Evolutionary conservation across 1,140 invertebrate genomes (phyloP).

Genomic region (Trichonephila clavipes): DNA sequence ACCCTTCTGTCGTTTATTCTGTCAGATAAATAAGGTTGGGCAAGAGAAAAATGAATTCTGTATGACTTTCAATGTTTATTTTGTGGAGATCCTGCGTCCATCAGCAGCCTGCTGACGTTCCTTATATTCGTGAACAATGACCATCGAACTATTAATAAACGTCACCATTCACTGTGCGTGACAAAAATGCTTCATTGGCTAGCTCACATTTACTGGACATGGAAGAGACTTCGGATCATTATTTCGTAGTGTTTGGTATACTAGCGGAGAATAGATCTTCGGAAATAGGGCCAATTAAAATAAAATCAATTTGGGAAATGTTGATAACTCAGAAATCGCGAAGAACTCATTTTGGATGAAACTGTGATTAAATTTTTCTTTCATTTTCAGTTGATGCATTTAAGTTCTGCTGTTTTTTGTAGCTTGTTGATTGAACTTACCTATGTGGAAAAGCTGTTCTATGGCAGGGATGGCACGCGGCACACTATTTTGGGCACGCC

Average conservation of each 20-base stretch:
- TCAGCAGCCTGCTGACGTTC: not conserved
- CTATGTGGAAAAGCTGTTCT: no score
- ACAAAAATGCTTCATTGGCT: constrained; percentile 27
- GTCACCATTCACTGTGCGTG: constrained; percentile 14
- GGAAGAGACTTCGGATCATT: not conserved
- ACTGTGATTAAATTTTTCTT: no score
- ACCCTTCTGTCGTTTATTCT: not conserved
- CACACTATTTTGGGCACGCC: no score
- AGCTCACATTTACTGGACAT: not conserved
- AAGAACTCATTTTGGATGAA: no score
- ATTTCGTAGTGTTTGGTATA: not conserved
- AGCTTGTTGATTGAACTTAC: no score
- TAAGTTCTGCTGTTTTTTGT: no score
- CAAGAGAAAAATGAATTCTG: not conserved
- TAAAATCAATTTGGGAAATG: no score
- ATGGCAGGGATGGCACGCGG: no score
- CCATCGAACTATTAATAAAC: constrained; percentile 42
- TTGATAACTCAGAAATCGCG: no score
- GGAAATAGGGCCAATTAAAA: no score
- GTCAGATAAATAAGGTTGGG: not conserved
- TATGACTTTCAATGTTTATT: not conserved
- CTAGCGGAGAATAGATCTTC: no score
- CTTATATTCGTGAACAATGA: not conserved
- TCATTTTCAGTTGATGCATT: no score
- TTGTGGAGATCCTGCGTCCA: not conserved